These are phyloP conservation scores for Psilopsiagon aurifrons DNA, from an alignment of 2,113 vertebrate genomes.

Conservation along the genomic window DNA sequence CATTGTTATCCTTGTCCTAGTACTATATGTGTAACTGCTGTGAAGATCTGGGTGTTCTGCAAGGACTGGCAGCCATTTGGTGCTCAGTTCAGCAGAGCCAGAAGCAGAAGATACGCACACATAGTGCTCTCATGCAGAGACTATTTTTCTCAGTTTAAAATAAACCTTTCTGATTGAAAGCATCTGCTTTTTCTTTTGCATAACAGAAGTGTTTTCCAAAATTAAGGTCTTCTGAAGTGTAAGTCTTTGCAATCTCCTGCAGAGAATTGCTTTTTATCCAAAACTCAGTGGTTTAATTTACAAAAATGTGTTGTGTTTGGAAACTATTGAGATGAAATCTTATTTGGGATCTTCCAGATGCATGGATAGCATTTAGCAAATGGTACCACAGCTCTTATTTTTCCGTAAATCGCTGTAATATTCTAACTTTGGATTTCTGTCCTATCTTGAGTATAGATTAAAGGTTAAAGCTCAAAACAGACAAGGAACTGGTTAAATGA, in stretches of 20 bases:
- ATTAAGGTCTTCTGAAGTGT: neutral
- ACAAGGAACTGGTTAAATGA: neutral
- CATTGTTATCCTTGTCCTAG: neutral
- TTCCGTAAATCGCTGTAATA: neutral
- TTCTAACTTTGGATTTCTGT: neutral
- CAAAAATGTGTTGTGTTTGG: neutral
- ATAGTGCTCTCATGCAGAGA: neutral
- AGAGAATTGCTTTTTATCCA: neutral
- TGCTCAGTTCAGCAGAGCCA: neutral
- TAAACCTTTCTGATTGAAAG: slow-evolving; percentile 48
- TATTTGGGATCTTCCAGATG: neutral
- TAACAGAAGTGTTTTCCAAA: slow-evolving; percentile 9
- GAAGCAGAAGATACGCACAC: neutral
- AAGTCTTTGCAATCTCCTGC: slow-evolving; percentile 2
- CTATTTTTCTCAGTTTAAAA: slow-evolving; percentile 7
- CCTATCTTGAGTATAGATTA: neutral
- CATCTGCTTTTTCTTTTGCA: slow-evolving; percentile 45
- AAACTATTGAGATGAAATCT: neutral
- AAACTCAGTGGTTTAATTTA: neutral
- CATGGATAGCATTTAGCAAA: neutral
- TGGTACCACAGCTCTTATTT: neutral
- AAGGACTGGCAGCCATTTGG: slow-evolving; percentile 5
- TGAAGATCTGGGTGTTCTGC: neutral
- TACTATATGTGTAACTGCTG: neutral
- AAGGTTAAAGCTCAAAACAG: neutral